Conservation (phyloP, 2,113 vertebrate species). For the Garra rufa region DNA sequence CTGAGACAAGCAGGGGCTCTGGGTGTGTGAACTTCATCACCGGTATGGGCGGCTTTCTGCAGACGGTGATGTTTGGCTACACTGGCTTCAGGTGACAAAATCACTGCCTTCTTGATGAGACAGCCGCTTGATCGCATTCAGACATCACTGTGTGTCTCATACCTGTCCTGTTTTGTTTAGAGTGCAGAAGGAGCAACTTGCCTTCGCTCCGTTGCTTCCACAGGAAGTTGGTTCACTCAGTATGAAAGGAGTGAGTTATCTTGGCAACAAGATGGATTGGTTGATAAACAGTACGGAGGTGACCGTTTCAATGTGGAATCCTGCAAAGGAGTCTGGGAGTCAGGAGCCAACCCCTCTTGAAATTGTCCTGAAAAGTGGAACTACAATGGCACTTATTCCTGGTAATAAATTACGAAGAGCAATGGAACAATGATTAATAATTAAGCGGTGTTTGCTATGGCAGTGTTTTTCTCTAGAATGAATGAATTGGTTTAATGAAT, state of each 20-base stretch:
- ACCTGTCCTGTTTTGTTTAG: conserved; percentile 66
- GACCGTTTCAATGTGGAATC: conserved; percentile 73
- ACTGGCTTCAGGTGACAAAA: conserved; percentile 87
- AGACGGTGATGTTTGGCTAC: conserved; percentile 88
- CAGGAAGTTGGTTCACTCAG: conserved; percentile 66
- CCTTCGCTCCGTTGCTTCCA: conserved; percentile 81
- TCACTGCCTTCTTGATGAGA: neutral
- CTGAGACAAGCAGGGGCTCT: conserved; percentile 91
- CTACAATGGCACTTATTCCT: conserved; percentile 73
- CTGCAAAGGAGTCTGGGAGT: conserved; percentile 5
- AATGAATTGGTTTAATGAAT: neutral
- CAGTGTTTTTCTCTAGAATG: neutral
- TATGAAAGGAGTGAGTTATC: conserved; percentile 81
- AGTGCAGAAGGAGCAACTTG: conserved; percentile 76
- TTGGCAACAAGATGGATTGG: conserved; percentile 84
- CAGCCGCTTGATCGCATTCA: conserved; percentile 26
- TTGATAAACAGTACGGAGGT: conserved; percentile 74
- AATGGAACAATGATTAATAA: no score
- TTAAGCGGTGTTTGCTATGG: no score
- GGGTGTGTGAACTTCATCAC: conserved; percentile 96
- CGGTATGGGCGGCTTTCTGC: conserved; percentile 94
- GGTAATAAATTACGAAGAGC: conserved; percentile 53
- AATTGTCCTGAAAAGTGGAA: conserved; percentile 76
- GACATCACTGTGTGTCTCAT: neutral
- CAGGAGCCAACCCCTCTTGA: conserved; percentile 68